Base-by-base conservation (phyloP, 2,113 vertebrate species). In the Ciconia maguari region DNA sequence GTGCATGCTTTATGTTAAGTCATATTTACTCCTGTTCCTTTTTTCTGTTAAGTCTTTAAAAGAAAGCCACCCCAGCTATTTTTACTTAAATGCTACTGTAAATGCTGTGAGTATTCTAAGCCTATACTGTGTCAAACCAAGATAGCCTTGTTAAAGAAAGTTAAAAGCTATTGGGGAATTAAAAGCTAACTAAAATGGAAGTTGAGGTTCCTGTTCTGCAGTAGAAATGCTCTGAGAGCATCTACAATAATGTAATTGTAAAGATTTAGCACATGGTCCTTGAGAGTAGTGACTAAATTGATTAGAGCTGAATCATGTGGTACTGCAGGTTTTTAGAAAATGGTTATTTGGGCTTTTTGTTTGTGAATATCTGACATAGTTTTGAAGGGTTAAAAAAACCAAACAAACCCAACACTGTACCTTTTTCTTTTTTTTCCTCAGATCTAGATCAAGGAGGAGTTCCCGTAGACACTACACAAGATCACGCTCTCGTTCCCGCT, bases 361-460 rank as follows among this genome's bases (percentile, higher is more conserved):
- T 46, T 84, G 14, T 52, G 55, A 18, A 5, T 32, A 4, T 10
- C 16, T 52, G 68, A 16, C 0, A 0, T 41, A 3, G 30, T 87
- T 78, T 27, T 34, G 15, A 41, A 69, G 22, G 6, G 7, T 32
- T 62, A 3, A 29, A 51, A 54, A 18, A 7, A 17, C 3, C 32
- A 41, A 55, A 7, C 8, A 27, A 86, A 75, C 17, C 44, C 49
- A 82, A 4, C 64, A 3, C 30, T 70, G 13, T n/a, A 27, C 14
- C 3, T 69, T 17, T 90, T 10, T 46, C 1, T 22, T 26, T 10
- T 42, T 48, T 41, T 57, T 49, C 62, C 79, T 11, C 93, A 99
- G 99, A 94, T 99, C 99, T 95, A 99, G 98, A 83, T 99, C 99
- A 26, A 99, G 99, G 94, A 98, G 99, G 91, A 99, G 99, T 81